Percentiles rank a stretch among this genome's conserved stretches.
Evolutionary conservation across 2,797 vertebrate species (phyloP).

Genomic region (Poeciliopsis paucimaculata): DNA sequence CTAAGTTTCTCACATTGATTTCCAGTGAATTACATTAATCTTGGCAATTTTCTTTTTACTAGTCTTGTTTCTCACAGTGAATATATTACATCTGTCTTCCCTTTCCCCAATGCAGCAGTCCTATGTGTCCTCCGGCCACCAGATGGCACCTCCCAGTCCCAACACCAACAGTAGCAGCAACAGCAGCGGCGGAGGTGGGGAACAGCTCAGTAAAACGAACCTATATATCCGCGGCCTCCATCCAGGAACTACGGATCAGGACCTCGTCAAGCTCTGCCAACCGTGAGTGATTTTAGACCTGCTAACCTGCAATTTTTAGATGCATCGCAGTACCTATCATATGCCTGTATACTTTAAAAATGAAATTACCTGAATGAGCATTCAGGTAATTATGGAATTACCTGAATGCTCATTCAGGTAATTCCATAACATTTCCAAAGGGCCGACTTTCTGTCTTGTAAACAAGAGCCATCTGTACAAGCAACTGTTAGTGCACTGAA

Average conservation of each 20-base stretch:
- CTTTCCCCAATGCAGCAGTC: slow-evolving; percentile 78
- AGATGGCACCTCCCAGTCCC: slow-evolving; percentile 92
- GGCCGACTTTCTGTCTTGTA: background rate
- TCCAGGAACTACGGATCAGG: slow-evolving; percentile 93
- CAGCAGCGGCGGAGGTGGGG: slow-evolving; percentile 80
- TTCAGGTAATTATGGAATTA: too few relatives aligned
- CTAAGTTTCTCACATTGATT: slow-evolving; percentile 12
- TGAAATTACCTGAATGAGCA: background rate
- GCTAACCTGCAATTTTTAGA: too few relatives aligned
- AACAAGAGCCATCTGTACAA: background rate
- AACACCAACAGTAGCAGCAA: slow-evolving; percentile 85
- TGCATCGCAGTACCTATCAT: background rate
- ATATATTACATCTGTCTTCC: background rate
- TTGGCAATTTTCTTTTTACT: slow-evolving; percentile 3
- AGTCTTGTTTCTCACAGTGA: background rate
- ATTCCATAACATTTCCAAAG: background rate
- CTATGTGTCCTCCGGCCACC: slow-evolving; percentile 91
- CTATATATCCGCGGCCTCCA: slow-evolving; percentile 93
- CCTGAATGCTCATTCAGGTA: too few relatives aligned
- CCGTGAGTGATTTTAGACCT: slow-evolving; percentile 82
- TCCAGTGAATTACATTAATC: background rate
- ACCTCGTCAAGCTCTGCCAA: slow-evolving; percentile 94
- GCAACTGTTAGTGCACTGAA: background rate
- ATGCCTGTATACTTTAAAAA: background rate
- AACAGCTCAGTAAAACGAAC: slow-evolving; percentile 96